Conservation (phyloP, 2,113 vertebrate genomes). For the Amblyopsis rosae region DNA sequence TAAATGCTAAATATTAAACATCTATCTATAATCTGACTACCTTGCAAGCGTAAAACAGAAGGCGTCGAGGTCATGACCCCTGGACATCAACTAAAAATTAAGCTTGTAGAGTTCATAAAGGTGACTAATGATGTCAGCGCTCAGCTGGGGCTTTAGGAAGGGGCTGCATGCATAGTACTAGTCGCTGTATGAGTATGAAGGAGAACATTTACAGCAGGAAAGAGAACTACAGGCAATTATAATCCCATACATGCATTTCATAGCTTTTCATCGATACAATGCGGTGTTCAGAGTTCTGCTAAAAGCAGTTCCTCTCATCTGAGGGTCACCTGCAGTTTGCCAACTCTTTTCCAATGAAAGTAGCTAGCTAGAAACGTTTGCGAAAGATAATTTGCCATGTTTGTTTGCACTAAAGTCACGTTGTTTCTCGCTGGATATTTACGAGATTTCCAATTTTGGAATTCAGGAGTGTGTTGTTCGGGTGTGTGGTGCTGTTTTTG, state of each 20-base stretch:
- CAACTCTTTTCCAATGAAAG: too few species aligned
- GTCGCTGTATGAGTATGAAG: conserved; percentile 75
- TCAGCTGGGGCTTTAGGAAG: conserved; percentile 87
- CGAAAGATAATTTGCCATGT: too few species aligned
- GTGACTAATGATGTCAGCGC: conserved; percentile 87
- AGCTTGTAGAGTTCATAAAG: conserved; percentile 95
- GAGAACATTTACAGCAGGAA: not conserved
- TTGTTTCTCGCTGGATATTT: too few species aligned
- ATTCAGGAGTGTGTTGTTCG: too few species aligned
- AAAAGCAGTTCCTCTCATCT: too few species aligned
- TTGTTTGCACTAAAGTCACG: too few species aligned
- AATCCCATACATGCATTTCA: not conserved
- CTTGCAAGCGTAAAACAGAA: conserved; percentile 94
- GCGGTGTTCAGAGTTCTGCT: too few species aligned
- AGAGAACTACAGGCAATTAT: not conserved
- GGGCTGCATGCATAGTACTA: conserved; percentile 96
- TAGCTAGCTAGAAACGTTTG: too few species aligned
- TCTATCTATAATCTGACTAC: conserved; percentile 61
- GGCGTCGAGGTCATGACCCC: conserved; percentile 92
- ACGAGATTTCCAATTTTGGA: too few species aligned
- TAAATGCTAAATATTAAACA: too few species aligned
- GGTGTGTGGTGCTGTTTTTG: too few species aligned
- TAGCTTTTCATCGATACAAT: not conserved
- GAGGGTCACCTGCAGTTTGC: too few species aligned
- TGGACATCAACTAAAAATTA: conserved; percentile 87